Evolutionary conservation across 2,888 invertebrate species (phyloP).

Genomic region (Machimus atricapillus): DNA sequence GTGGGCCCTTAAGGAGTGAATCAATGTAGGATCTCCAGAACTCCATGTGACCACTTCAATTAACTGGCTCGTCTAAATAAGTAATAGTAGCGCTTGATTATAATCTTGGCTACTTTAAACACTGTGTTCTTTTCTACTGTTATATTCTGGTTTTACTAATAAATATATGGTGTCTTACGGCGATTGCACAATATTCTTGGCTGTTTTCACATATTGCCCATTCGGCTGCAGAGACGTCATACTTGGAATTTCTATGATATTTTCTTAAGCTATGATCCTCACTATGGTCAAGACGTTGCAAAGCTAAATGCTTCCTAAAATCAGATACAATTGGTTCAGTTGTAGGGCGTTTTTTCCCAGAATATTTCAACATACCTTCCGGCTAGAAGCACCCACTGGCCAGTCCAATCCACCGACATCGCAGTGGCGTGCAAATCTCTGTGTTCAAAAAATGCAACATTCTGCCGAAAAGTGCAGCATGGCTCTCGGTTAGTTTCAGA

Average conservation of each 20-base stretch:
- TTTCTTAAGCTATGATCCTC: conserved; percentile 70
- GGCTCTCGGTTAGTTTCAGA: conserved; percentile 50
- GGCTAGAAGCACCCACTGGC: conserved; percentile 84
- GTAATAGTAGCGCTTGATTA: background rate
- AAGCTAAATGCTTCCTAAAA: conserved; percentile 74
- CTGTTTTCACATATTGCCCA: conserved; percentile 86
- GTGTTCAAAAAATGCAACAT: conserved; percentile 69
- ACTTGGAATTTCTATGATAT: conserved; percentile 87
- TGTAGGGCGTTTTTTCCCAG: background rate
- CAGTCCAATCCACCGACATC: conserved; percentile 89
- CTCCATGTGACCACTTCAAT: conserved; percentile 87
- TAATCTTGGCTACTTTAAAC: too few species aligned
- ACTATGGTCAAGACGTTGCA: conserved; percentile 74
- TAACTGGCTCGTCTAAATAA: conserved; percentile 79
- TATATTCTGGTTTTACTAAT: too few species aligned
- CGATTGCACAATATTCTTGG: conserved; percentile 84
- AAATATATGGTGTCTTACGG: conserved; percentile 67
- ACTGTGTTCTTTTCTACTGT: too few species aligned
- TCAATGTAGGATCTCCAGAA: conserved; percentile 74
- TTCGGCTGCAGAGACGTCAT: conserved; percentile 90
- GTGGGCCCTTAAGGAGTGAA: conserved; percentile 78
- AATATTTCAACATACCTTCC: conserved; percentile 66
- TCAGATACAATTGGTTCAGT: background rate
- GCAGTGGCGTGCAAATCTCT: conserved; percentile 89
- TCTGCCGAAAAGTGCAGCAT: conserved; percentile 56